Evolutionary conservation across 2,888 invertebrate species (phyloP).

Genomic region (Hyalella azteca): DNA sequence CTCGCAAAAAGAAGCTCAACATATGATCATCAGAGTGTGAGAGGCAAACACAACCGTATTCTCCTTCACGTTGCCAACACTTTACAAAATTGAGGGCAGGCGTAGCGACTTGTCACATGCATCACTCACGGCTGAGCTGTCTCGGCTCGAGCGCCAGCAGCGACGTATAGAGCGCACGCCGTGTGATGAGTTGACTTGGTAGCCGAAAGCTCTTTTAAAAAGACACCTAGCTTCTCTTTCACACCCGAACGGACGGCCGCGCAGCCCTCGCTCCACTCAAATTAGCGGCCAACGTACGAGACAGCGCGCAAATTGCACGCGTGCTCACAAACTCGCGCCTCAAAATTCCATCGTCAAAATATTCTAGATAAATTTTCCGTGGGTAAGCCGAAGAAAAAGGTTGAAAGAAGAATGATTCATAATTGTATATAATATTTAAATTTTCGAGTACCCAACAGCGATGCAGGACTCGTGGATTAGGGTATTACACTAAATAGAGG

Average conservation of each 20-base stretch:
- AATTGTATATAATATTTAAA: too few relatives aligned
- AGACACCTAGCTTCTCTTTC: background rate
- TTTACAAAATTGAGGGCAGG: constrained; percentile 33
- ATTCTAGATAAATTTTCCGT: too few relatives aligned
- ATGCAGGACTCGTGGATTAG: too few relatives aligned
- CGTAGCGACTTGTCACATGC: constrained; percentile 6
- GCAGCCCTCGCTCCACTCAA: background rate
- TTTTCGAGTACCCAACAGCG: too few relatives aligned
- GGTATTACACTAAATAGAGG: too few relatives aligned
- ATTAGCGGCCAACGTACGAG: constrained; percentile 28
- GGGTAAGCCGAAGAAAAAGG: too few relatives aligned
- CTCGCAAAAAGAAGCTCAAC: constrained; percentile 32
- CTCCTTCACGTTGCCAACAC: constrained; percentile 33
- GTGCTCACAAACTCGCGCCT: background rate
- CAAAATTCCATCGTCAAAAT: constrained; percentile 9
- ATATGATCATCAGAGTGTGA: constrained; percentile 31
- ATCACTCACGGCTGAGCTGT: constrained; percentile 12
- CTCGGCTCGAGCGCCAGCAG: background rate
- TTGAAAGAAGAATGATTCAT: too few relatives aligned
- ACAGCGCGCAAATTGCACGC: constrained; percentile 32
- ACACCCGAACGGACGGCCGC: background rate
- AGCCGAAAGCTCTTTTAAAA: background rate
- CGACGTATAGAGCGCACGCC: too few relatives aligned
- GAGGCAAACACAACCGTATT: constrained; percentile 37
- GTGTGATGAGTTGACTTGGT: constrained; percentile 25